Evolutionary conservation across 2,888 invertebrate genomes (phyloP).

Genomic region (Macropis europaea): DNA sequence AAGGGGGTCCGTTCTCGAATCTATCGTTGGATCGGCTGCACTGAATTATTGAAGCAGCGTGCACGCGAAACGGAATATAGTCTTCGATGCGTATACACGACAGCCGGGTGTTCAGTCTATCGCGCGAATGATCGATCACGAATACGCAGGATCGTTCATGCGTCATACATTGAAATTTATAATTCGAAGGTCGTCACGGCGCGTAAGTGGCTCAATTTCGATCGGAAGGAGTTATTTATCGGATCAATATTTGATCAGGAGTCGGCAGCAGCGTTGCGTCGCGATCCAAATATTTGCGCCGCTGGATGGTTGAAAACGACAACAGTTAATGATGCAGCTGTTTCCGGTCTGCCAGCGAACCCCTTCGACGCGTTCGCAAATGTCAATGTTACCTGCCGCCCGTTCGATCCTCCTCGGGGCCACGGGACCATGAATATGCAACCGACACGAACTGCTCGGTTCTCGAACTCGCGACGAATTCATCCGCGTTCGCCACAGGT

Average conservation of each 20-base stretch:
- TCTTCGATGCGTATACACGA: too few species aligned
- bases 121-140: too few species aligned
- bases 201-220: not conserved
- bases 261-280: not conserved
- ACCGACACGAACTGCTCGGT: slow-evolving; percentile 9
- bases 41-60: too few species aligned
- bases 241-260: not conserved
- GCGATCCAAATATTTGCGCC: not conserved
- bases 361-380: not conserved
- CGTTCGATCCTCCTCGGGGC: slow-evolving; percentile 18
- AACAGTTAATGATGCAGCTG: slow-evolving; percentile 8
- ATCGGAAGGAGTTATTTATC: not conserved
- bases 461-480: slow-evolving; percentile 36
- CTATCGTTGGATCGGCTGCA: too few species aligned
- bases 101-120: too few species aligned
- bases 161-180: slow-evolving; percentile 9
- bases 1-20: too few species aligned
- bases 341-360: not conserved
- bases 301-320: not conserved
- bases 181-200: not conserved
- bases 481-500: slow-evolving; percentile 7
- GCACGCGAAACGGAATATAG: too few species aligned
- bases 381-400: not conserved
- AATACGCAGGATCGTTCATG: not conserved
- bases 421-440: slow-evolving; percentile 51